phyloP scores from a whole-genome alignment of 37 sponge, comb jelly and placozoan species.

The Spongilla lacustris region DNA sequence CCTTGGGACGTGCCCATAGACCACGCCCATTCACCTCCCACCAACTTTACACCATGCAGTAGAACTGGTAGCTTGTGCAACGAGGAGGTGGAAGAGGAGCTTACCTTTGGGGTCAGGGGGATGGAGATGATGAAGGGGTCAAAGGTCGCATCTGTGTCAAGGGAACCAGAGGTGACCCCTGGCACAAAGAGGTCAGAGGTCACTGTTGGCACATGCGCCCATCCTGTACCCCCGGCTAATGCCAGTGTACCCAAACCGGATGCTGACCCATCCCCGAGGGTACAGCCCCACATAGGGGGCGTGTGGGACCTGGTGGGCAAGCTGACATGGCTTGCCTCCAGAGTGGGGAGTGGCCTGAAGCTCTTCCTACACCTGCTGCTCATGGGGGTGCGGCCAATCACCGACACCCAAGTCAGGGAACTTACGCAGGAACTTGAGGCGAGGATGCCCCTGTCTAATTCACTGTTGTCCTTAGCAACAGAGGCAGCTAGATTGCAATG shows the following conservation, averaged over 20 bases:
- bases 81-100: neutral
- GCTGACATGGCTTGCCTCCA: neutral
- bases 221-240: too few species aligned
- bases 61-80: neutral
- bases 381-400: neutral
- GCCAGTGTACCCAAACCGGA: neutral
- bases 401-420: neutral
- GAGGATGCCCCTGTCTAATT: constrained; percentile 46
- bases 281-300: neutral
- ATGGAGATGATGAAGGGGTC: neutral
- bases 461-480: constrained; percentile 61
- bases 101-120: neutral
- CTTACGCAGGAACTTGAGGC: constrained; percentile 12
- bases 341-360: neutral
- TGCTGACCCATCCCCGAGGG: neutral
- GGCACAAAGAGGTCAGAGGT: neutral
- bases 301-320: neutral
- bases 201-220: neutral
- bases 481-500: constrained; percentile 53
- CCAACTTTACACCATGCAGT: too few species aligned
- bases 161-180: neutral
- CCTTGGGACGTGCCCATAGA: neutral
- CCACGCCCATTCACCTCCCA: neutral
- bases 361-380: neutral
- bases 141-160: neutral